Evolutionary conservation across 2,888 invertebrate species (phyloP).

Genomic region (Cryptus armator): DNA sequence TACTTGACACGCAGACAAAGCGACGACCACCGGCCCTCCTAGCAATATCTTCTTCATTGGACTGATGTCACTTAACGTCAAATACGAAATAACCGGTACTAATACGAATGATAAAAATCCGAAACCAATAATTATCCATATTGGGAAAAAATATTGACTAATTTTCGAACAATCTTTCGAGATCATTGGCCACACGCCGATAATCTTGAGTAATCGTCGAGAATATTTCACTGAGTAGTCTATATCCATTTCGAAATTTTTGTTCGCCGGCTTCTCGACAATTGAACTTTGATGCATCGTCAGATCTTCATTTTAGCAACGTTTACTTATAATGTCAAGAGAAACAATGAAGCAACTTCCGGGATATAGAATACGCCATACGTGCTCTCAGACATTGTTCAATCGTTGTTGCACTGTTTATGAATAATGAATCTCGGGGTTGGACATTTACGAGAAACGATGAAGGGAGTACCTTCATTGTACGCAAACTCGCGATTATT

Average conservation of each 20-base stretch:
- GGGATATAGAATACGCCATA: too few relatives aligned
- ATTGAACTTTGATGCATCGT: too few relatives aligned
- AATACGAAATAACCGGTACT: slow-evolving; percentile 29
- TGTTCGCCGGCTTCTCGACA: slow-evolving; percentile 1
- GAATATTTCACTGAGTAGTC: slow-evolving; percentile 39
- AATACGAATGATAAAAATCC: slow-evolving; percentile 18
- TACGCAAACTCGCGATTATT: neutral
- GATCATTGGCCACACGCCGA: slow-evolving; percentile 57
- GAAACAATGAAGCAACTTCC: too few relatives aligned
- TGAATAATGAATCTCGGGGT: too few relatives aligned
- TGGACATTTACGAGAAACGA: too few relatives aligned
- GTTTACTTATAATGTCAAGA: too few relatives aligned
- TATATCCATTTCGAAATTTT: slow-evolving; percentile 40
- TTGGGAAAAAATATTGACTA: slow-evolving; percentile 22
- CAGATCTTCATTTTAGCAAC: too few relatives aligned
- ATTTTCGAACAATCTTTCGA: slow-evolving; percentile 22
- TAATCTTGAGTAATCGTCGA: slow-evolving; percentile 38
- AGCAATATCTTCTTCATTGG: neutral
- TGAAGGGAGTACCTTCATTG: too few relatives aligned
- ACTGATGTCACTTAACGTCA: slow-evolving; percentile 26
- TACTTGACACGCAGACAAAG: slow-evolving; percentile 25
- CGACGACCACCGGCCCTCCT: slow-evolving; percentile 23
- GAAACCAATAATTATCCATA: slow-evolving; percentile 19
- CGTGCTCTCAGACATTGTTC: too few relatives aligned
- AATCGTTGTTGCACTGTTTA: too few relatives aligned